These are phyloP conservation scores for Habropoda laboriosa DNA, from an alignment of 1,140 invertebrate species.

Conservation along the genomic window DNA sequence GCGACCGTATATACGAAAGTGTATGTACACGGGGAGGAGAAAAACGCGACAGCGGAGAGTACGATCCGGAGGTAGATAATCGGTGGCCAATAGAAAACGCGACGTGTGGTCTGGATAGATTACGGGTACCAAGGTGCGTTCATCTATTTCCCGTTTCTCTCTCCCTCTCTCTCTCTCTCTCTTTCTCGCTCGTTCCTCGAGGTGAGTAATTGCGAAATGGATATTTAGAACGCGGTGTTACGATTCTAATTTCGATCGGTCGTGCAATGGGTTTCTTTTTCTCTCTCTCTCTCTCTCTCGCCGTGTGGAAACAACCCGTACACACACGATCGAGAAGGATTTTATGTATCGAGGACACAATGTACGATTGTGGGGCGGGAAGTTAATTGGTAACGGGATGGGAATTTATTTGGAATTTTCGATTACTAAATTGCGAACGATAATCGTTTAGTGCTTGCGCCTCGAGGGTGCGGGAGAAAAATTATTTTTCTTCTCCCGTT, in stretches of 20 bases:
- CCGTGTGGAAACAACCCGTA: too few relatives aligned
- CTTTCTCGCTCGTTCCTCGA: too few relatives aligned
- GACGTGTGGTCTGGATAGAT: constrained; percentile 14
- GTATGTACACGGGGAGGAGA: too few relatives aligned
- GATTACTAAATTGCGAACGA: constrained; percentile 39
- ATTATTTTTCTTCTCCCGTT: constrained; percentile 35
- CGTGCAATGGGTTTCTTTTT: too few relatives aligned
- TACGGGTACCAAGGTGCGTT: neutral
- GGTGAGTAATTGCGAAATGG: neutral
- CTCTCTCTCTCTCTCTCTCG: too few relatives aligned
- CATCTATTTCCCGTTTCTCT: neutral
- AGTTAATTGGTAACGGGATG: constrained; percentile 42
- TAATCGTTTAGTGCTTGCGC: constrained; percentile 27
- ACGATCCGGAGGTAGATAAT: neutral
- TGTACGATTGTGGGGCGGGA: neutral
- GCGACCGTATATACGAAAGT: too few relatives aligned
- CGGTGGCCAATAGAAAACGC: constrained; percentile 34
- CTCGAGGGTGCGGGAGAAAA: constrained; percentile 20
- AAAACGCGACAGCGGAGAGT: neutral
- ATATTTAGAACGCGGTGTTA: neutral
- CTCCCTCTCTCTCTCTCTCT: neutral
- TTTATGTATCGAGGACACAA: constrained; percentile 25
- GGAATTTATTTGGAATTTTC: constrained; percentile 42
- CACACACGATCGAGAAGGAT: too few relatives aligned
- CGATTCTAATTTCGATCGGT: neutral